Conservation (phyloP, 2,113 vertebrate genomes). For the Eulemur macaco region DNA sequence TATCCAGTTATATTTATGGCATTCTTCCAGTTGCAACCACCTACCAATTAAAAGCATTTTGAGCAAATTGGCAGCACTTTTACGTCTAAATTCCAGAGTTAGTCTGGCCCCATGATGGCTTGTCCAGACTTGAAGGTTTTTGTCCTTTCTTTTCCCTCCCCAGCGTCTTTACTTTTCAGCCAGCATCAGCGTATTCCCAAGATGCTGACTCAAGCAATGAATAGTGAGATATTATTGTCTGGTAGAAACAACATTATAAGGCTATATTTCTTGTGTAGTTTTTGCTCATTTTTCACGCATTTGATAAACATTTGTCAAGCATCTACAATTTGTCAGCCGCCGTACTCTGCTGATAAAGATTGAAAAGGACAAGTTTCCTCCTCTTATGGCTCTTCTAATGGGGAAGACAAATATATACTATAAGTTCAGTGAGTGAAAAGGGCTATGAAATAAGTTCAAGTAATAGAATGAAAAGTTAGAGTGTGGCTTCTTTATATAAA, state of each 20-base stretch:
- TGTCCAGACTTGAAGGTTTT: neutral
- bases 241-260: neutral
- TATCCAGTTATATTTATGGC: neutral
- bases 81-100: neutral
- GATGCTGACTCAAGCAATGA: neutral
- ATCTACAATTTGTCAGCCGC: neutral
- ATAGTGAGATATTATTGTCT: neutral
- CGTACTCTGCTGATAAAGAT: neutral
- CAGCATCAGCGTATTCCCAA: neutral
- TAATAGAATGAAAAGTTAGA: neutral
- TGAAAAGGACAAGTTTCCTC: neutral
- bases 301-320: neutral
- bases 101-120: neutral
- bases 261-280: neutral
- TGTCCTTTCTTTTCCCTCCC: neutral
- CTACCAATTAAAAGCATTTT: neutral
- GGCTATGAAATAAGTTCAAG: neutral
- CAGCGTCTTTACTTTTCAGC: neutral
- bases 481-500: neutral
- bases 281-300: neutral
- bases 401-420: neutral
- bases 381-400: neutral
- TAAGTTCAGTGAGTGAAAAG: neutral
- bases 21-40: neutral
- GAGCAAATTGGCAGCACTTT: neutral